Evolutionary conservation across 1,140 invertebrate genomes (phyloP).

Genomic region (Alviniconcha marisindica): DNA sequence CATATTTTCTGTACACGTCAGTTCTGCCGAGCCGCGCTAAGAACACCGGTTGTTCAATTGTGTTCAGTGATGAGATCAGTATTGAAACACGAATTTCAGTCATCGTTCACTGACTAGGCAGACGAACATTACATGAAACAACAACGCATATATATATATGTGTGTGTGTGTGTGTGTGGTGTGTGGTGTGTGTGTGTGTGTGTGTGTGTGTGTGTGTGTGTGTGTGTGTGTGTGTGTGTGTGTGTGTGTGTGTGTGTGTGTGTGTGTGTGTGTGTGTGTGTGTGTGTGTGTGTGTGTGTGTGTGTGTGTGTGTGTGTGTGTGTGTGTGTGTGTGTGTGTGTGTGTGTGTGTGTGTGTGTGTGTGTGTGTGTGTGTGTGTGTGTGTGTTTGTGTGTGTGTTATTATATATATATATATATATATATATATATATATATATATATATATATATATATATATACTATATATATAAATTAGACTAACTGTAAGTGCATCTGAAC

Average conservation of each 20-base stretch:
- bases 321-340: neutral
- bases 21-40: too few species aligned
- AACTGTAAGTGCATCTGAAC: too few species aligned
- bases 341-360: constrained; percentile 16
- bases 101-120: too few species aligned
- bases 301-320: neutral
- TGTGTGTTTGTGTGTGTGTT: neutral
- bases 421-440: too few species aligned
- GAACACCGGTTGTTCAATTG: too few species aligned
- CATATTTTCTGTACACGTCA: too few species aligned
- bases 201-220: neutral
- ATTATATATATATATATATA: neutral
- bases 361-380: neutral
- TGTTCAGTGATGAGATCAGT: too few species aligned
- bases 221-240: neutral
- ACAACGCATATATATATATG: too few species aligned
- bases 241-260: neutral
- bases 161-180: neutral
- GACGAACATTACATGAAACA: too few species aligned
- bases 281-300: neutral
- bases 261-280: neutral
- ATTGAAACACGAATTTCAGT: too few species aligned
- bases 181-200: neutral
- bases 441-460: too few species aligned
- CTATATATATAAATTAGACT: too few species aligned